phyloP scores from a whole-genome alignment of 2,888 invertebrate genomes.

The Cataglyphis altisquamis region DNA sequence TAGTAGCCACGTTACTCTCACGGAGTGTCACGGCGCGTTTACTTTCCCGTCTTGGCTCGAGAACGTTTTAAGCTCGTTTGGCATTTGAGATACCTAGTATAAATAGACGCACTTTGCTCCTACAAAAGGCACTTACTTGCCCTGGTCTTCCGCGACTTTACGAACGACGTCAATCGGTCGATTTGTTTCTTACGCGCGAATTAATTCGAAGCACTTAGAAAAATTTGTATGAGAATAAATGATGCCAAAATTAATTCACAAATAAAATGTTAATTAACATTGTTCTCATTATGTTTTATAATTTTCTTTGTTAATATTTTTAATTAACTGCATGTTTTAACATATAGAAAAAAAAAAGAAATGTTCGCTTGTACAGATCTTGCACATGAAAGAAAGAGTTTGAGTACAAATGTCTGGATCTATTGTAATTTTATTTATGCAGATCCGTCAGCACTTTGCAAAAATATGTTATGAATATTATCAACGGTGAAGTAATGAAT shows the following conservation, averaged over 20 bases:
- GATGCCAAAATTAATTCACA: not conserved
- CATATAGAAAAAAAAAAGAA: not conserved
- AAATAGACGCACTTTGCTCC: constrained; percentile 85
- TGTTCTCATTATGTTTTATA: not conserved
- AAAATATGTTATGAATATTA: not conserved
- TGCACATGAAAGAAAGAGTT: not conserved
- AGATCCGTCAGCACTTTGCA: not conserved
- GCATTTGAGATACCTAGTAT: constrained; percentile 84
- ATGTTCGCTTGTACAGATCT: not conserved
- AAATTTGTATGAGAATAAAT: not conserved
- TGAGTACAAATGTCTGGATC: not conserved
- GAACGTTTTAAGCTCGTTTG: constrained; percentile 82
- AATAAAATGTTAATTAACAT: not conserved
- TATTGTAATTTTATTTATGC: not conserved
- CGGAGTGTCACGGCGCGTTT: constrained; percentile 84
- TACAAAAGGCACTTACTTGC: constrained; percentile 83
- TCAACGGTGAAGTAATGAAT: not conserved
- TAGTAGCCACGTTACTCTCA: constrained; percentile 76
- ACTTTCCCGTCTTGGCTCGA: constrained; percentile 80
- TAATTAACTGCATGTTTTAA: not conserved
- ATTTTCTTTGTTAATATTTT: constrained; percentile 2
- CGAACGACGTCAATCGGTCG: constrained; percentile 56
- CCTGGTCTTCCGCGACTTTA: constrained; percentile 42
- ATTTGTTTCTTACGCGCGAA: constrained; percentile 43
- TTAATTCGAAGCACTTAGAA: constrained; percentile 13